Evolutionary conservation across 2,888 invertebrate species (phyloP).

Genomic region (Drosophila seclusa): DNA sequence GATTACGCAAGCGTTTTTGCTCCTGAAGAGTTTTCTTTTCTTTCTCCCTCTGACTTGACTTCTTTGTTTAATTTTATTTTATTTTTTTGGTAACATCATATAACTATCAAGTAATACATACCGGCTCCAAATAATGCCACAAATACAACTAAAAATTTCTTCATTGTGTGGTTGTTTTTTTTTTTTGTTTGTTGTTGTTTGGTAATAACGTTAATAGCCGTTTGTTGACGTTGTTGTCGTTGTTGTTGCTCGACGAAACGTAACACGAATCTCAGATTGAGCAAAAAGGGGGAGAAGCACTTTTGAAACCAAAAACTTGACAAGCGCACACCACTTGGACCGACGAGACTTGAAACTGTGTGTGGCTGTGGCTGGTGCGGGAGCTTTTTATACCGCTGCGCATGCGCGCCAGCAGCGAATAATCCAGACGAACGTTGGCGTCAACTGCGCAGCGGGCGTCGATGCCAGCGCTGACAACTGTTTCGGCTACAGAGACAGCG

Average conservation of each 20-base stretch:
- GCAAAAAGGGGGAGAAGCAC: slow-evolving; percentile 50
- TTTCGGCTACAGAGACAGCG: slow-evolving; percentile 5
- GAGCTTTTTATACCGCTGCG: slow-evolving; percentile 86
- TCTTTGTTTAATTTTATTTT: not conserved
- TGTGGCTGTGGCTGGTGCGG: slow-evolving; percentile 85
- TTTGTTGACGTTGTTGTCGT: slow-evolving; percentile 37
- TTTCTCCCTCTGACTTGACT: not conserved
- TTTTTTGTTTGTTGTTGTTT: slow-evolving; percentile 27
- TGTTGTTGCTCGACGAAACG: slow-evolving; percentile 52
- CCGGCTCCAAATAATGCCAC: slow-evolving; percentile 89
- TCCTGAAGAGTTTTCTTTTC: slow-evolving; percentile 17
- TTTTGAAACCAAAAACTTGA: slow-evolving; percentile 70
- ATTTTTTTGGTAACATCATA: slow-evolving; percentile 34
- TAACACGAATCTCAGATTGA: slow-evolving; percentile 58
- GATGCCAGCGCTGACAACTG: slow-evolving; percentile 7
- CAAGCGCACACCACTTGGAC: slow-evolving; percentile 84
- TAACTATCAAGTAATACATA: slow-evolving; percentile 86
- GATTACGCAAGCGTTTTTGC: slow-evolving; percentile 60
- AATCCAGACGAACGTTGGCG: slow-evolving; percentile 65
- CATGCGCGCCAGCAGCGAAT: slow-evolving; percentile 81
- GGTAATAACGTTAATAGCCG: slow-evolving; percentile 21
- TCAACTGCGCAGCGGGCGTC: slow-evolving; percentile 14
- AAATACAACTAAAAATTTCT: slow-evolving; percentile 86
- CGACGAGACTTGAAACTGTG: slow-evolving; percentile 85
- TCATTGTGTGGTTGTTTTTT: slow-evolving; percentile 83